Evolutionary conservation across 2,113 vertebrate species (phyloP), one percentile per base, ranked within the genome.

Genomic region (Chaenocephalus aceratus): DNA sequence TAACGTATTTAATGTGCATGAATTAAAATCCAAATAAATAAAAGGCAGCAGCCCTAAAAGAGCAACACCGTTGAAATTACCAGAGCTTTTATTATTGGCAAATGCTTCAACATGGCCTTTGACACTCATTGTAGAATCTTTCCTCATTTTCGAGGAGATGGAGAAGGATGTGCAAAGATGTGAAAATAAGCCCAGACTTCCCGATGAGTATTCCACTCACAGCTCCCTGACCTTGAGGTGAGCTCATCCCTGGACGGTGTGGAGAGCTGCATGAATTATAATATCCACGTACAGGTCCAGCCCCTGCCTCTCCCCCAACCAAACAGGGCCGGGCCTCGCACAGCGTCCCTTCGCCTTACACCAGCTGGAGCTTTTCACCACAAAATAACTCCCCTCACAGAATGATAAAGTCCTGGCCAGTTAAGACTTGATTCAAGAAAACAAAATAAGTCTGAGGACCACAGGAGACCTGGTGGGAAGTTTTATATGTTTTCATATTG

Each of bases 181-280:
- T 87, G 83, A 86, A 89, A 86, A 88, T 84, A 84, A 89, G 77
- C 86, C 71, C 59, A 83, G 85, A 91, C 82, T 89, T 90, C 90
- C 91, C 90, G 64, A 94, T 95, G 92, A 93, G 94, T 93, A 95
- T 95, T 95, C 94, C 85, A 80, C 91, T 94, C 94, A 94, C 94
- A 94, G 86, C 88, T 76, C 78, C 62, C 71, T 93, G 93, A 94
- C 94, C 93, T 94, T 94, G 92, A 92, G 94, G 94, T 95, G 91
- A 93, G 86, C 88, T 88, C 88, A 90, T 89, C 87, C 81, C 87
- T 63, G 90, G 80, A 93, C 80, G 83, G 84, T 77, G 86, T 87
- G 92, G 73, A 86, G 86, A 90, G 87, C 91, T 88, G 88, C 88
- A 88, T 89, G 91, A 90, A 93, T 93, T 92, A 91, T 85, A 94